Base-by-base conservation (phyloP, 2,113 vertebrate species). In the Verasper variegatus region DNA sequence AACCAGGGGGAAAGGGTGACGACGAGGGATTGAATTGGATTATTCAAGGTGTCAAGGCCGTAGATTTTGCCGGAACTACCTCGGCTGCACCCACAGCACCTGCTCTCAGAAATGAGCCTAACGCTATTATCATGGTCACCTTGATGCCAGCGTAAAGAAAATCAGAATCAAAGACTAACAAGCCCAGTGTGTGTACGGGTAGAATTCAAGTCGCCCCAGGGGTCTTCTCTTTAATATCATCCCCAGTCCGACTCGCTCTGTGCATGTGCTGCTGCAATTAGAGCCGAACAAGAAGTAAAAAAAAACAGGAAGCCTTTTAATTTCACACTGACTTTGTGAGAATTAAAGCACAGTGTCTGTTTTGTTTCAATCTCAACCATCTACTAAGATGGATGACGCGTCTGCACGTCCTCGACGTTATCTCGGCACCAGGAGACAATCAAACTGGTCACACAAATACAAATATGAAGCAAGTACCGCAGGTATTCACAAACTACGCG, bases 141-240 rank as follows among this genome's bases (percentile, higher is more conserved):
- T 75, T 60, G 47, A 73, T 51, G 54, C 67, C 66, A 61, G 83
- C 69, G 37, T 66, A n/a, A 58, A 79, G 74, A 35, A 86, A 83
- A 77, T 80, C 70, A 17, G 65, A 64, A 47, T 83, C 70, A 74
- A 78, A 85, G 73, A 17, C 76, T 86, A 87, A 87, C 76, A 40
- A 88, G 74, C 86, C 7, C 26, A n/a, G 15, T 40, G 60, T 81
- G 80, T 63, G 68, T 45, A 21, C 6, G 10, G 21, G 31, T 13
- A 58, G 10, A 79, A 78, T 77, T 70, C 71, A 66, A 31, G 31
- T 31, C 31, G 31, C 65, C 40, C 51, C 65, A 35, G 27, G 52
- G 40, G 45, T 52, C 17, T 31, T 20, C 54, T 11, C 26, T 23
- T 47, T 14, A 17, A 47, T 14, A 47, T 17, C 45, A 47, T 47